A percentile compares a stretch with the other conserved stretches of the same genome.
phyloP scores from a whole-genome alignment of 30 jellyfish, hydroid and myxozoan genomes.

The Rhopilema esculentum region DNA sequence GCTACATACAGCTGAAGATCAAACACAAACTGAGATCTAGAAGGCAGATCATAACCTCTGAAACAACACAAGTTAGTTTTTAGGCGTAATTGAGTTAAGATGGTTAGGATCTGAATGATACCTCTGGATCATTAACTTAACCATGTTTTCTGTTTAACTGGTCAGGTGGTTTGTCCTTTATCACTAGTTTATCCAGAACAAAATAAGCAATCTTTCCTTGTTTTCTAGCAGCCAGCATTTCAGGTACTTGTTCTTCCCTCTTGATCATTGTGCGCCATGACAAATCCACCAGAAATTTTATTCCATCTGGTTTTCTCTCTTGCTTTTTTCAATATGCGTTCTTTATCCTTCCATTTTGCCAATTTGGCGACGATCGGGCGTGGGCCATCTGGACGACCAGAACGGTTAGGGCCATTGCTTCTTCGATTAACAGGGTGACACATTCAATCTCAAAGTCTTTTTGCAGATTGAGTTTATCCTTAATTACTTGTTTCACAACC shows the following conservation, averaged over 20 bases:
- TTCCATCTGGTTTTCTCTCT: slow-evolving; percentile 27
- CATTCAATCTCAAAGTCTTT: slow-evolving; percentile 21
- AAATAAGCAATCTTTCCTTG: slow-evolving; percentile 38
- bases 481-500: slow-evolving; percentile 15
- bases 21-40: not conserved
- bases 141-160: slow-evolving; percentile 12
- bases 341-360: slow-evolving; percentile 34
- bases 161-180: slow-evolving; percentile 14
- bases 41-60: not conserved
- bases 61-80: not conserved
- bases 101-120: slow-evolving; percentile 8
- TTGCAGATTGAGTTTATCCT: slow-evolving; percentile 6
- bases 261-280: slow-evolving; percentile 24
- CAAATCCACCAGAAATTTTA: slow-evolving; percentile 20
- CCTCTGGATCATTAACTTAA: slow-evolving; percentile 13
- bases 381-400: slow-evolving; percentile 26
- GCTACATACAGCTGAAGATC: slow-evolving; percentile 10
- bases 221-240: slow-evolving; percentile 40
- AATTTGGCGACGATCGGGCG: slow-evolving; percentile 54
- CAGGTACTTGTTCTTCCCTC: slow-evolving; percentile 43
- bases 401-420: not conserved
- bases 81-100: not conserved
- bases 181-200: slow-evolving; percentile 26
- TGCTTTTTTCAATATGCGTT: slow-evolving; percentile 26
- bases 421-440: slow-evolving; percentile 23